These are phyloP conservation scores for Psittacula echo DNA, from an alignment of 2,797 vertebrate species.

Conservation along the genomic window DNA sequence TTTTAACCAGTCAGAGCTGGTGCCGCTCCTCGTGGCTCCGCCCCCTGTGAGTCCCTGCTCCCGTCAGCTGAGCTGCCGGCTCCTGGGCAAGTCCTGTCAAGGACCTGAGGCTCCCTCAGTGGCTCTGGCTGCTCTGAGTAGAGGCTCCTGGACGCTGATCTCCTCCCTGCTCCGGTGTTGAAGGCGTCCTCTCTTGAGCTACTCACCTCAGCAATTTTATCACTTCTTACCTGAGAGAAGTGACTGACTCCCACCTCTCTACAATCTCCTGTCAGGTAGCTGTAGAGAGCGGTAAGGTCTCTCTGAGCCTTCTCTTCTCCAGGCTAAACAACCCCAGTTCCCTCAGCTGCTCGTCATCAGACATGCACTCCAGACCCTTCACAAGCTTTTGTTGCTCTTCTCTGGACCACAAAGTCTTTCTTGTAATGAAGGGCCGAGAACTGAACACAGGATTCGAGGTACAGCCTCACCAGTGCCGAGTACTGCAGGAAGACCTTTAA, in stretches of 20 bases:
- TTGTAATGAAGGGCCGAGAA: neutral
- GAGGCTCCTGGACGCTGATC: no score
- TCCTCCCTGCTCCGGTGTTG: no score
- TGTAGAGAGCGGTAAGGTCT: neutral
- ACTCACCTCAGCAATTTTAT: neutral
- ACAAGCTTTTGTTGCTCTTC: neutral
- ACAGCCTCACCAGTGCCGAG: neutral
- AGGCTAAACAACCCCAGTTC: neutral
- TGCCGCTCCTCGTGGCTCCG: no score
- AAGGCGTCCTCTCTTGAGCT: no score
- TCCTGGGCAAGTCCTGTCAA: no score
- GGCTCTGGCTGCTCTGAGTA: no score
- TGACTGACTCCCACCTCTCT: neutral
- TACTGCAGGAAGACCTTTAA: neutral
- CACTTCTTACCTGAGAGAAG: neutral
- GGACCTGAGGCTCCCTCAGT: no score
- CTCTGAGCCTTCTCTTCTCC: neutral
- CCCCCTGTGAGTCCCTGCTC: no score
- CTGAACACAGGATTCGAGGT: neutral
- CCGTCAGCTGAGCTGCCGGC: no score
- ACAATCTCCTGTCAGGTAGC: neutral
- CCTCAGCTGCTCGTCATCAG: neutral
- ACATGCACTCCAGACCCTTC: neutral
- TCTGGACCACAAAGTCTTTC: neutral
- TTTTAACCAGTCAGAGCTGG: no score